Evolutionary conservation across 2,797 vertebrate genomes (phyloP).

Genomic region (Tenualosa thibaudeaui): DNA sequence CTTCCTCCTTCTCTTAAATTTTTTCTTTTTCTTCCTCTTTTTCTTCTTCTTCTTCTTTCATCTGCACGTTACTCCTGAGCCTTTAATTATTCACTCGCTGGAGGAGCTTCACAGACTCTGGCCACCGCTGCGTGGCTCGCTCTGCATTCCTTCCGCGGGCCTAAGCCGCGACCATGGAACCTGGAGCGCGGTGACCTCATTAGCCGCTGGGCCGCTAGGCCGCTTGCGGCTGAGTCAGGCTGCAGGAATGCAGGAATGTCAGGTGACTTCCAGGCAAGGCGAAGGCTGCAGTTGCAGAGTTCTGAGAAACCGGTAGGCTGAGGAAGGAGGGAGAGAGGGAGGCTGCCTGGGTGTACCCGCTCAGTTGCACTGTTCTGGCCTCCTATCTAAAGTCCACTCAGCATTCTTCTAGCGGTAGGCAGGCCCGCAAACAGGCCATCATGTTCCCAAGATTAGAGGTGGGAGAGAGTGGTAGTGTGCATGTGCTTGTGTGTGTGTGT

Average conservation of each 20-base stretch:
- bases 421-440: not conserved
- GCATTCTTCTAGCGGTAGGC: not conserved
- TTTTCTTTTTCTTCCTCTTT: not conserved
- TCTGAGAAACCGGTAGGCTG: not conserved
- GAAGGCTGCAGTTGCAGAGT: not conserved
- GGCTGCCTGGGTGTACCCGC: not conserved
- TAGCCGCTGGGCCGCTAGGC: not conserved
- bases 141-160: not conserved
- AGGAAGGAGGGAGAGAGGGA: not conserved
- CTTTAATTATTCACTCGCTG: not conserved
- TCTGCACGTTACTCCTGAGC: not conserved
- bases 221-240: not conserved
- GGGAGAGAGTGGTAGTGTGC: not conserved
- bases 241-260: not conserved
- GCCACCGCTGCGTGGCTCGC: not conserved
- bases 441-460: not conserved
- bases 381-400: constrained; percentile 10
- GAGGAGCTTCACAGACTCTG: not conserved
- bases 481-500: not conserved
- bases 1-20: not conserved
- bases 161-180: not conserved
- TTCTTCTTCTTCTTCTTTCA: not conserved
- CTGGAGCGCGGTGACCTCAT: not conserved
- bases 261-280: constrained; percentile 18
- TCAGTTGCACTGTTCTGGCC: not conserved